Percentiles rank a stretch among this genome's conserved stretches.
Conservation (phyloP, 1,140 invertebrate genomes). For the Macrobrachium nipponense region DNA sequence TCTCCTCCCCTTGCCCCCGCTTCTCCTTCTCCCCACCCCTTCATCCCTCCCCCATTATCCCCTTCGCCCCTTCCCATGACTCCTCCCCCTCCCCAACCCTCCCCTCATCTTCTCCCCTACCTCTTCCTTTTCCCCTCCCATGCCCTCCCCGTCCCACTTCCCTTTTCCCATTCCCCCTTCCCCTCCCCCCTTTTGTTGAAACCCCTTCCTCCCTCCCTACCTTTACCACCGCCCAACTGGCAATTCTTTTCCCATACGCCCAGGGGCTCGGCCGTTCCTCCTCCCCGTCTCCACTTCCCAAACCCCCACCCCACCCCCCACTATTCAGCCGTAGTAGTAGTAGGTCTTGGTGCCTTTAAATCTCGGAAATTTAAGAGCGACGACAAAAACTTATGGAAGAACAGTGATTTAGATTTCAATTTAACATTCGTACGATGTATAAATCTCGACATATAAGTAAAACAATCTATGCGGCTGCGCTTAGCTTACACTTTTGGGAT, state of each 20-base stretch:
- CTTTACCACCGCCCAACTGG: too few species aligned
- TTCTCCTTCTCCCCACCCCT: background rate
- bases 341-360: constrained; percentile 26
- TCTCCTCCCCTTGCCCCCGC: background rate
- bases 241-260: too few species aligned
- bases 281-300: background rate
- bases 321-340: constrained; percentile 13
- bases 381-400: constrained; percentile 59
- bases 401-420: constrained; percentile 59
- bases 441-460: constrained; percentile 51
- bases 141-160: background rate
- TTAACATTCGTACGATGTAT: constrained; percentile 56
- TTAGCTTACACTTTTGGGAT: too few species aligned
- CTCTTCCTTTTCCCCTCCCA: background rate
- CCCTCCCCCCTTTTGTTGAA: background rate
- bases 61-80: background rate
- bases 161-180: background rate
- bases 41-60: background rate
- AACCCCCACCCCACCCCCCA: background rate
- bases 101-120: background rate
- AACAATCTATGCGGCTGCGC: constrained; percentile 21
- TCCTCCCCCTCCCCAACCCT: background rate
- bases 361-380: constrained; percentile 50
- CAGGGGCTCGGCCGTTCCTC: background rate
- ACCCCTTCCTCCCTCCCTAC: too few species aligned